Evolutionary conservation across 1,140 invertebrate genomes (phyloP), one percentile per base, ranked within the genome.

Genomic region (Musca domestica): DNA sequence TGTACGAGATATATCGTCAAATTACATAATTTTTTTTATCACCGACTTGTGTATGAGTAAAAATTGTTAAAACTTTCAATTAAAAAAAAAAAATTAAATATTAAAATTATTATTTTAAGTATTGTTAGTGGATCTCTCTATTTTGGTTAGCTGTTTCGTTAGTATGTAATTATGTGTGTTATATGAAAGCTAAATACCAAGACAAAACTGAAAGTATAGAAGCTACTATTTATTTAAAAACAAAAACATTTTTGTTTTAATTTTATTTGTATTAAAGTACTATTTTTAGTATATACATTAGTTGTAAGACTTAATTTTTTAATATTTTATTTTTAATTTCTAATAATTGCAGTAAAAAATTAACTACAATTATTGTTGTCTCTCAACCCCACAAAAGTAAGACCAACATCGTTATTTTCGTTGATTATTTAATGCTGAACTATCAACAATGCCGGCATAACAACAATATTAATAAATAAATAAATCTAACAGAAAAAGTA

Each of bases 141-240:
- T 41, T 9, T 19, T 34, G 9, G 20, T 41, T 10, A 61, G 17
- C 41, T 25, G 23, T 51, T 51, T 17, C 20, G 6, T 51, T 51
- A 19, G 20, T 20, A n/a, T 41, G 30, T 61, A 17, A 19, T 41
- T 61, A 14, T 12, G 17, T 61, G 17, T 7, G 19, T 34, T 34
- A 41, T 34, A 61, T 34, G 34, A 9, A 61, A 34, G 19, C 5
- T 61, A 9, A 61, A 61, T 34, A 19, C 17, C 48, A 51, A 51
- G 5, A 51, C 5, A 61, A 61, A 61, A 47, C n/a, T 19, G 41
- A 69, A 69, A 69, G 68, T 66, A 69, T 66, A 69, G 63, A 66
- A 66, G 64, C 68, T 69, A 66, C 66, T 65, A 66, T 61, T 61
- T 49, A 66, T 66, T 51, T 41, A 54, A 56, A 52, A 52, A 48